Evolutionary conservation across 2,888 invertebrate genomes (phyloP).

Genomic region (Melipona beecheii): DNA sequence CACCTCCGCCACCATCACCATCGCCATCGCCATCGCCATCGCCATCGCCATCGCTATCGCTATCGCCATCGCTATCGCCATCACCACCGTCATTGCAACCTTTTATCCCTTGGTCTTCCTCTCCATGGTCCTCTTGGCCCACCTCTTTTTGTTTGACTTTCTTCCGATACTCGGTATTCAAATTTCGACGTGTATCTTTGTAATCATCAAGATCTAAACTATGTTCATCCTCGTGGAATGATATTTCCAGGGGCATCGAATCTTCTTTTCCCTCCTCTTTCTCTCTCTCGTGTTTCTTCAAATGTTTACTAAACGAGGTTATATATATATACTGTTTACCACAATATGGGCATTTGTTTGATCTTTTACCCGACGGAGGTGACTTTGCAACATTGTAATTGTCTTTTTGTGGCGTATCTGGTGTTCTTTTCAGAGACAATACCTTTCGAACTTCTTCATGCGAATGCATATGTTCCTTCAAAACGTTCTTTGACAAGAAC

Average conservation of each 20-base stretch:
- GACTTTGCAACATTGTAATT: conserved; percentile 45
- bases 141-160: conserved; percentile 48
- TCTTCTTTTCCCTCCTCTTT: conserved; percentile 68
- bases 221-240: conserved; percentile 75
- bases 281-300: conserved; percentile 80
- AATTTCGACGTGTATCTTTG: conserved; percentile 25
- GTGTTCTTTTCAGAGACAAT: conserved; percentile 69
- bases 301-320: conserved; percentile 81
- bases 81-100: neutral
- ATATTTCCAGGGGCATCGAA: conserved; percentile 70
- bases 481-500: conserved; percentile 79
- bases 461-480: conserved; percentile 82
- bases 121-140: neutral
- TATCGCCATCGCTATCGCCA: neutral
- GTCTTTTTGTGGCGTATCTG: conserved; percentile 70
- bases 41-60: rapidly evolving
- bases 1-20: rapidly evolving
- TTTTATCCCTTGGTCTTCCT: neutral
- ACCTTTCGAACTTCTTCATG: conserved; percentile 81
- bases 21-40: neutral
- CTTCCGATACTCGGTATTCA: conserved; percentile 60
- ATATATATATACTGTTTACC: conserved; percentile 82
- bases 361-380: conserved; percentile 78
- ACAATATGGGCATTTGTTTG: conserved; percentile 82
- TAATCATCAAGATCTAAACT: conserved; percentile 66